phyloP scores from a whole-genome alignment of 2,113 vertebrate genomes.

The Montifringilla adamsi region DNA sequence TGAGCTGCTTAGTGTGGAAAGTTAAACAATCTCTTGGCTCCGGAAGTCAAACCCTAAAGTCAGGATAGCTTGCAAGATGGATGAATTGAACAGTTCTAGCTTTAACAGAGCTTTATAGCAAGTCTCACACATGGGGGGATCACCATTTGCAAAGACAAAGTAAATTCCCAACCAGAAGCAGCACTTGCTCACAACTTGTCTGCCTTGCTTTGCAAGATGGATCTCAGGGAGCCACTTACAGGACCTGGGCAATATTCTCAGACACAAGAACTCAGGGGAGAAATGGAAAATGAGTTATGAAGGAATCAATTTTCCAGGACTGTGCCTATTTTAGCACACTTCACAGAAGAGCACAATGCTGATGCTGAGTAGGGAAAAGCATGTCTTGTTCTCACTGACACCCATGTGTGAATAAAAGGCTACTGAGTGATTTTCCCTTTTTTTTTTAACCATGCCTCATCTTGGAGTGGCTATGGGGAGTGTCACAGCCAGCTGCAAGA shows the following conservation, averaged over 20 bases:
- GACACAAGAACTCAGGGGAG: neutral
- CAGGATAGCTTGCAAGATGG: neutral
- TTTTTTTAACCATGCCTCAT: neutral
- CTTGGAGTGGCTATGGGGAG: rapidly evolving
- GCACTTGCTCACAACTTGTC: neutral
- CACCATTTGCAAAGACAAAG: neutral
- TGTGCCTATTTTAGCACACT: neutral
- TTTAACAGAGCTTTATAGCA: neutral
- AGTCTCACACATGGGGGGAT: neutral
- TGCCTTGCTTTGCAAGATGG: neutral
- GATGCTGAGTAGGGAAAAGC: rapidly evolving
- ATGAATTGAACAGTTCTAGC: neutral
- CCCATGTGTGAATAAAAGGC: neutral
- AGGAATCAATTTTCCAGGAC: neutral
- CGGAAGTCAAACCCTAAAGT: neutral
- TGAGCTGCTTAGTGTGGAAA: neutral
- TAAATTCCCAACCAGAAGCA: neutral
- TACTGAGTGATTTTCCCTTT: neutral
- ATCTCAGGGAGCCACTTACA: neutral
- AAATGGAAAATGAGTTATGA: neutral
- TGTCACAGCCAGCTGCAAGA: neutral
- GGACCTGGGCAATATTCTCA: neutral
- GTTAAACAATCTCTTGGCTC: neutral
- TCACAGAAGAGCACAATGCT: rapidly evolving
- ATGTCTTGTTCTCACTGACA: neutral